Base-by-base conservation (phyloP, 1,140 invertebrate species). In the Drosophila auraria region DNA sequence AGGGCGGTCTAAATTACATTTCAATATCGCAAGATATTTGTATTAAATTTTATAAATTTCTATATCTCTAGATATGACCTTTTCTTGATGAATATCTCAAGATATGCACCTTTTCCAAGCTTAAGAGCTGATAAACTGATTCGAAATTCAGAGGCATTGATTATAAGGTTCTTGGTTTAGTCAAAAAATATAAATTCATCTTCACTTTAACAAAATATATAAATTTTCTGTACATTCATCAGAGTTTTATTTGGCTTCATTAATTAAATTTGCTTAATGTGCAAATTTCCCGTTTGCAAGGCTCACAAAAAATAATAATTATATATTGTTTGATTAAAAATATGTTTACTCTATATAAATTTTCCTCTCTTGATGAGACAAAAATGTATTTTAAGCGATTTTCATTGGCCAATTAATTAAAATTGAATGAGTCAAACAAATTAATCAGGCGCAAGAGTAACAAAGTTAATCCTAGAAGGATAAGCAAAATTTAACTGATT, bases 341-440 rank as follows among this genome's bases (percentile, higher is more conserved):
- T n/a, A 36, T 36, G 33, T 38, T 57, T 40, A 23, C 54, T 25
- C 54, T n/a, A 40, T 57, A 40, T 27, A 40, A 27, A 38, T 50
- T 50, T 50, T 45, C 8, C 54, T 5, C 36, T 27, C 15, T 36
- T 40, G 42, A 38, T 50, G 45, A 62, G 12, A 12, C 20, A 17
- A 47, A 47, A 59, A 17, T 59, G 57, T 47, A 27, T 47, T 59
- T 47, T 27, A 59, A 27, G 57, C 38, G 57, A 25, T 59, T 59
- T 59, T 47, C 8, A 20, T 30, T n/a, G 15, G 15, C 5, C 56
- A 58, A 58, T 58, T 58, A 45, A 58, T 58, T 58, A 27, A 58
- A 58, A 58, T 25, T 58, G 33, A 36, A 58, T 25, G 20, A 44
- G 36, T 58, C 56, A 58, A 44, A 58, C 56, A 44, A 58, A 45